Conservation (phyloP, 2,797 vertebrate genomes). For the Lophotriccus pileatus region DNA sequence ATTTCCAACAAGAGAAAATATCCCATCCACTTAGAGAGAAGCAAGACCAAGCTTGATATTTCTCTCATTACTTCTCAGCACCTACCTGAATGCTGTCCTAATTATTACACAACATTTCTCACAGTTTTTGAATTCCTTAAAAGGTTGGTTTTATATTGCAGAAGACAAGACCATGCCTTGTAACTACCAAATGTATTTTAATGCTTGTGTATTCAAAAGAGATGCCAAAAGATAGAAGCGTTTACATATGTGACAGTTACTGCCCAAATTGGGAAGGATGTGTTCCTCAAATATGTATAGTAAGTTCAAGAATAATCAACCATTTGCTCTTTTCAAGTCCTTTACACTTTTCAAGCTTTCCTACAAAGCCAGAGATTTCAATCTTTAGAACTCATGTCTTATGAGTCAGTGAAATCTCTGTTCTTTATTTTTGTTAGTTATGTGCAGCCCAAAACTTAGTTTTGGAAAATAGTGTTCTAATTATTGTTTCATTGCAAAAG, state of each 20-base stretch:
- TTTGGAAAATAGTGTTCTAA: not conserved
- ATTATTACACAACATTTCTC: not conserved
- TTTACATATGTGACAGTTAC: not conserved
- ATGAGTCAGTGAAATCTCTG: not conserved
- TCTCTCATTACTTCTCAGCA: not conserved
- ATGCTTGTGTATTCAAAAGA: not conserved
- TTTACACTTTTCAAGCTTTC: not conserved
- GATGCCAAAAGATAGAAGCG: not conserved
- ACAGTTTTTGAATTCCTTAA: not conserved
- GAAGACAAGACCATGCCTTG: not conserved
- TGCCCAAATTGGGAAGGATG: not conserved
- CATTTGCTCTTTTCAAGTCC: constrained; percentile 30
- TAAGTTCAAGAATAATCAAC: not conserved
- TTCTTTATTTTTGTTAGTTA: not conserved
- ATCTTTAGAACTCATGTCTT: not conserved
- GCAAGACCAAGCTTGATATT: not conserved
- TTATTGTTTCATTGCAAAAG: not conserved
- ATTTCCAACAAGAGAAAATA: not conserved
- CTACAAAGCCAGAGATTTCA: not conserved
- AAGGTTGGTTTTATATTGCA: not conserved
- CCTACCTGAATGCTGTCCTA: not conserved
- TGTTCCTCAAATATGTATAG: not conserved
- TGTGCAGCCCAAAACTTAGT: not conserved
- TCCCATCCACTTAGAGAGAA: not conserved
- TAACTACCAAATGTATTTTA: not conserved